Evolutionary conservation across 2,797 vertebrate species (phyloP), one percentile per base, ranked within the genome.

Genomic region (Karalla daura): DNA sequence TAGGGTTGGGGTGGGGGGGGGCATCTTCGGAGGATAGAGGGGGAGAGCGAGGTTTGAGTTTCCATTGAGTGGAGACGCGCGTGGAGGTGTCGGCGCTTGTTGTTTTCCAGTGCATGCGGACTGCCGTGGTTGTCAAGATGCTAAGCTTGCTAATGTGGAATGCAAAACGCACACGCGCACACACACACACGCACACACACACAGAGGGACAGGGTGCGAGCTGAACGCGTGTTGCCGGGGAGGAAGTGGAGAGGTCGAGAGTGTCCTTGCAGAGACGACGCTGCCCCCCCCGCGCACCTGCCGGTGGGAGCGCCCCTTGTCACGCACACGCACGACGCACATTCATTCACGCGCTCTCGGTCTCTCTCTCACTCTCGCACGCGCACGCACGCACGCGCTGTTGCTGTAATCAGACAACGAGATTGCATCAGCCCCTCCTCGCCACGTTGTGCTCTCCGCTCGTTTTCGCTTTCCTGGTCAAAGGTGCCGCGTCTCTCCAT

Each of bases 341-440:
- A 58, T 27, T 46, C 36, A 32, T 17, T 35, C 13, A 39, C 39
- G 25, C n/a, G 30, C 45, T 24, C 9, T 5, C 7, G 1, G 3
- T 40, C 6, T 33, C 18, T 43, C 46, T 12, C 51, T 36, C 68
- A 41, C 23, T 23, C 47, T 13, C 47, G 32, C 30, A 27, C 45
- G 32, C 35, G 33, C 13, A 14, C 25, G 27, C 58, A 39, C 25
- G 37, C 45, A 18, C 51, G 28, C 68, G 35, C 27, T 24, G 47
- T 27, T 24, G 43, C 43, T 90, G 88, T 90, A 91, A 90, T 79
- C n/a, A 54, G 49, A 27, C 15, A 10, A 70, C 56, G 54, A 63
- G 76, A 86, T 91, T 92, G 83, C 89, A 89, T 92, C 90, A 92
- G 77, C 78, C 80, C 51, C 11, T 59, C 28, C 49, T 74, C 67